Evolutionary conservation across 2,797 vertebrate genomes (phyloP), one percentile per base, ranked within the genome.

Genomic region (Molossus alvarezi): DNA sequence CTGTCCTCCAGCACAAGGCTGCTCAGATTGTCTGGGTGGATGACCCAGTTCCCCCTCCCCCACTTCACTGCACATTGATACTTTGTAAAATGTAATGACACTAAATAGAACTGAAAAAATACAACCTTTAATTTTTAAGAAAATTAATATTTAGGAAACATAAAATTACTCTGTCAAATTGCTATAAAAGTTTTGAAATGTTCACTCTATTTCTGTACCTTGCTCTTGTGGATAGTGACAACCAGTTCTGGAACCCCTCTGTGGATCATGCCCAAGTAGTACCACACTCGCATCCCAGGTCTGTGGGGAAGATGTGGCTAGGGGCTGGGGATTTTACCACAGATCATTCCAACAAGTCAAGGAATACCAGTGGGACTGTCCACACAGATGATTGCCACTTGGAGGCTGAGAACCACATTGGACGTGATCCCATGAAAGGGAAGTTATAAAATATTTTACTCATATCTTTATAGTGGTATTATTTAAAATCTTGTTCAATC

Each of bases 401-500:
- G 0, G 85, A 60, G 53, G 14, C 85, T 60, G 45, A 85, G 37
- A 69, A 71, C 62, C 29, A 15, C 6, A 0, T 23, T 20, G 18
- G 58, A 23, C 25, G 41, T 62, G 41, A 21, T 58, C 41, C 53
- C 20, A n/a, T 48, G 51, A 58, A 65, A 53, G 85, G 37, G 62
- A 79, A 37, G n/a, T 64, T 64, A 60, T 37, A 53, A 21, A 88
- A 84, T 58, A 20, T 64, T 94, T 48, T 57, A 55, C 18, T 81
- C 51, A 17, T 41, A n/a, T 41, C 27, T 64, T 87, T 81, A 33
- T 27, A 72, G 29, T 67, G 25, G 14, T 57, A 64, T 33, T 90
- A 45, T 92, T 73, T 88, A 71, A 84, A 55, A 55, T 83, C 55
- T 45, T 21, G 77, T 92, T 75, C 67, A 77, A 9, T 85, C 18